phyloP scores from a whole-genome alignment of 2,113 vertebrate species.

The Eurystomus gularis region DNA sequence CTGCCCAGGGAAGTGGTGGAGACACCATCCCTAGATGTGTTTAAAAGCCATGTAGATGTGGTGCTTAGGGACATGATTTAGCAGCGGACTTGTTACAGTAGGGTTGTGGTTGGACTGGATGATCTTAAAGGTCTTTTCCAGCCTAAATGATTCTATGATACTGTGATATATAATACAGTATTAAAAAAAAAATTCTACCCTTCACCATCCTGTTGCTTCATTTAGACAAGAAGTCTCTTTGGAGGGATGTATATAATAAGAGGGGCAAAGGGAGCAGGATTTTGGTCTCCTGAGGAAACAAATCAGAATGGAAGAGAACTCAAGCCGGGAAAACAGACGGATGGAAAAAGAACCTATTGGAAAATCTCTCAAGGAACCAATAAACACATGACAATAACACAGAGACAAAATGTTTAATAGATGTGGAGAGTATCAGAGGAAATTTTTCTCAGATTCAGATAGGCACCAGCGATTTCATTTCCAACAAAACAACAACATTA shows the following conservation, averaged over 20 bases:
- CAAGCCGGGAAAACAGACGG: neutral
- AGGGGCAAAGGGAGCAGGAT: neutral
- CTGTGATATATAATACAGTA: neutral
- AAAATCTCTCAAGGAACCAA: neutral
- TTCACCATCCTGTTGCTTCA: neutral
- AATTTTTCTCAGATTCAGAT: neutral
- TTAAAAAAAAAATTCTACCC: neutral
- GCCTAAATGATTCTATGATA: too few species aligned
- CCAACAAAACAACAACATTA: neutral
- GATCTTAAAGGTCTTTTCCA: too few species aligned
- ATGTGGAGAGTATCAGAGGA: neutral
- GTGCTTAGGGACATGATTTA: too few species aligned
- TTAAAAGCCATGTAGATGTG: too few species aligned
- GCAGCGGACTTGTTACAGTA: too few species aligned
- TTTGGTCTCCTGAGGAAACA: neutral
- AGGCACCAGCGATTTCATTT: constrained; percentile 18
- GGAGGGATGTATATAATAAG: neutral
- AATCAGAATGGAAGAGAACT: neutral
- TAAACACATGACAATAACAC: neutral
- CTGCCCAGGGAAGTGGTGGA: too few species aligned
- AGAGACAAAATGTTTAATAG: neutral
- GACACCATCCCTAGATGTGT: too few species aligned
- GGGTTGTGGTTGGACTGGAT: too few species aligned
- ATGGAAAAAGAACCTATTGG: neutral
- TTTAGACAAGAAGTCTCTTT: neutral